Evolutionary conservation across 2,113 vertebrate species (phyloP).

Genomic region (Phocoena sinus): DNA sequence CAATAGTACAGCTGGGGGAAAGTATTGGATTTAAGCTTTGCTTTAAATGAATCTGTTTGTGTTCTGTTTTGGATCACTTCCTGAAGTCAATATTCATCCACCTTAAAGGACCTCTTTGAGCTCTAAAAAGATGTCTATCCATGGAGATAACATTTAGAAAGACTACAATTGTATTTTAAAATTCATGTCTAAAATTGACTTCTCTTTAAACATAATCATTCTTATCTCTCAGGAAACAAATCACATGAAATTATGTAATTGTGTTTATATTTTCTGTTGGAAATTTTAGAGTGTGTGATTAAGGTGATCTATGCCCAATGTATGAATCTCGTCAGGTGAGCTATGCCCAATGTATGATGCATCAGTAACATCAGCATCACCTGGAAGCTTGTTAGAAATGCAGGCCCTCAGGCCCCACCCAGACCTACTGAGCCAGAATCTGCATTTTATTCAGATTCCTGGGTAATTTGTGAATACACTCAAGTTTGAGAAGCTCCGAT

Average conservation of each 20-base stretch:
- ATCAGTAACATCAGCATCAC: background rate
- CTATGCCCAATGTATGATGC: background rate
- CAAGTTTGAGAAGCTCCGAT: background rate
- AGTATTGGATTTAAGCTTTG: conserved; percentile 30
- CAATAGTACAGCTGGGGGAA: background rate
- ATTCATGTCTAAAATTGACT: background rate
- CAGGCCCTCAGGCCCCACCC: background rate
- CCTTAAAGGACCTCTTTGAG: conserved; percentile 44
- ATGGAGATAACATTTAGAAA: background rate
- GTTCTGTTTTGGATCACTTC: conserved; percentile 54
- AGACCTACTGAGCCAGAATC: background rate
- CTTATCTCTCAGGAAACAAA: conserved; percentile 26
- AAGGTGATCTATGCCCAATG: background rate
- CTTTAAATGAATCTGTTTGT: conserved; percentile 47
- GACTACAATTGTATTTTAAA: conserved; percentile 2
- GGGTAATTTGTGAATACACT: background rate
- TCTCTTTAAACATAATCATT: conserved; percentile 16
- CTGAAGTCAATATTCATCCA: conserved; percentile 52
- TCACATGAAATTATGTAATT: background rate
- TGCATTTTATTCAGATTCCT: background rate
- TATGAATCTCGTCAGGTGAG: background rate
- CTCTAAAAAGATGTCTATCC: conserved; percentile 6
- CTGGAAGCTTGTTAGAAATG: background rate
- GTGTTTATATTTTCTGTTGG: background rate
- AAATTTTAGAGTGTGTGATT: background rate